Base-by-base conservation (phyloP, 2,113 vertebrate species). In the Pomatostomus ruficeps region DNA sequence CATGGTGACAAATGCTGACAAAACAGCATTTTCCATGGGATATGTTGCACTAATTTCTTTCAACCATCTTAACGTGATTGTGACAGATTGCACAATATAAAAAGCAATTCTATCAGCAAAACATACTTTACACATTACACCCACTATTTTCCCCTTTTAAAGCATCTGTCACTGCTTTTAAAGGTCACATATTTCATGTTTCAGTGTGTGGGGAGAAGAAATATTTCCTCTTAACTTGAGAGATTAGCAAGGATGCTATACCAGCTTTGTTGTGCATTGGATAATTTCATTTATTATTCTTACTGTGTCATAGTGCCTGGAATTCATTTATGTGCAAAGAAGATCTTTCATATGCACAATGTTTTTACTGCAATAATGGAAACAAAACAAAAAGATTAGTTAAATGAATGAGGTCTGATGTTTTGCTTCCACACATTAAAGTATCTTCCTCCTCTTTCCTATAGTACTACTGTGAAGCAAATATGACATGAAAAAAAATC, bases 181-280 rank as follows among this genome's bases (percentile, higher is more conserved):
- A 96, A 96, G 94, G 93, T 93, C 95, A 95, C 29, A 55, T 77
- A 84, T 83, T 89, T 91, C 92, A 94, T 88, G 46, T 90, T 94
- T 59, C 42, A 52, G 10, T 58, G 52, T 61, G 16, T 8, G 3
- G 6, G 19, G 20, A 43, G 31, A 18, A 71, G 71, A 85, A 91
- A 73, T 59, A 89, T 19, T 20, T 85, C 42, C 29, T 75, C 51
- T 80, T 95, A 91, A 84, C 42, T 38, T 91, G 59, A 93, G 45
- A 62, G 51, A 96, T 93, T 93, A 90, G 31, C 31, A 88, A 90
- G 45, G 74, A 88, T 77, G 66, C 10, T 57, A 33, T 51, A 59
- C 19, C 5, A 62, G 20, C 14, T 63, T 89, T 83, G 13, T 11
- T 78, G 57, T 40, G 35, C 22, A 49, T n/a, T 87, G 51, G 28